These are phyloP conservation scores for Branchipolynoe longqiensis DNA, from an alignment of 2,888 invertebrate genomes.

Conservation along the genomic window DNA sequence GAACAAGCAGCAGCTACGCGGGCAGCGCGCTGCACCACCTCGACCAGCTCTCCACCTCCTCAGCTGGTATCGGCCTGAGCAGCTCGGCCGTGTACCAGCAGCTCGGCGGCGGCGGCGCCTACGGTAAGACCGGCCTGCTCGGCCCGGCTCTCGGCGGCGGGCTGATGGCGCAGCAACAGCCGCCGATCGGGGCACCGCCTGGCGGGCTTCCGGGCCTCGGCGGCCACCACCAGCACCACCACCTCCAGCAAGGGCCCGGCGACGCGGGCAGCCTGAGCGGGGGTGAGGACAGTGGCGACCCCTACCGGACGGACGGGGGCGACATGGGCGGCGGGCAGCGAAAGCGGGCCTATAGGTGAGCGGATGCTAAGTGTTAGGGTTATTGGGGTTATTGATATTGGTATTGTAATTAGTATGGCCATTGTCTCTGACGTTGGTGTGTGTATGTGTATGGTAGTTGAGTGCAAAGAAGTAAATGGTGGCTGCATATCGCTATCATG, in stretches of 20 bases:
- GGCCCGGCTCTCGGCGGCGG: not conserved
- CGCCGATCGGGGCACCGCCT: not conserved
- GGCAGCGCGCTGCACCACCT: not conserved
- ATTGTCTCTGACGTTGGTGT: too few relatives aligned
- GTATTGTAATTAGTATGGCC: too few relatives aligned
- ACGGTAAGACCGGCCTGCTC: too few relatives aligned
- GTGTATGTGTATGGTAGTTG: too few relatives aligned
- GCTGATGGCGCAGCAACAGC: not conserved
- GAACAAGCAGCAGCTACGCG: not conserved
- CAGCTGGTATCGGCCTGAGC: not conserved
- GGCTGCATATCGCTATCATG: too few relatives aligned
- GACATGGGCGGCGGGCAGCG: conserved; percentile 22
- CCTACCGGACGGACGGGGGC: not conserved
- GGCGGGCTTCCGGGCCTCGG: not conserved
- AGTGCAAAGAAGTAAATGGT: too few relatives aligned
- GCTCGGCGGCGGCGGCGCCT: not conserved
- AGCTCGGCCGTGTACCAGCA: conserved; percentile 8
- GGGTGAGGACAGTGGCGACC: conserved; percentile 48
- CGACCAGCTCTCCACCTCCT: not conserved
- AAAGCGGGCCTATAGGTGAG: conserved; percentile 40
- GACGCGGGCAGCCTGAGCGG: conserved; percentile 23
- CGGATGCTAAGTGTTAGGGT: too few relatives aligned
- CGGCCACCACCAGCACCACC: not conserved
- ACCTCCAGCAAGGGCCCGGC: too few relatives aligned
- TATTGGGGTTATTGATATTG: too few relatives aligned